These are phyloP conservation scores for Pocillopora meandrina DNA, from an alignment of 92 coral and sea anemone genomes.

Conservation along the genomic window DNA sequence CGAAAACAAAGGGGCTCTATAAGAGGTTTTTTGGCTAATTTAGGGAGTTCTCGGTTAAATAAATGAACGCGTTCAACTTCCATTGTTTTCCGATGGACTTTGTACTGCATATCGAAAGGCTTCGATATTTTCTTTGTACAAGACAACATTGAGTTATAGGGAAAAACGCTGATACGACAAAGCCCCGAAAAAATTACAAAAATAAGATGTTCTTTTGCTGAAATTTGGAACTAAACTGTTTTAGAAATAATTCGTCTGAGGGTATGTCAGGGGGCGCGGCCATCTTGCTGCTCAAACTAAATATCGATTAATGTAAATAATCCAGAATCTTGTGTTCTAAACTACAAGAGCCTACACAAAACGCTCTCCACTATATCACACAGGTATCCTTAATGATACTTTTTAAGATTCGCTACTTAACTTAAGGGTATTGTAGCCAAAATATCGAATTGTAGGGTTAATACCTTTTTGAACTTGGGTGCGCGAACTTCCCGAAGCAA, in stretches of 20 bases:
- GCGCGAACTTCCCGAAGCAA: constrained; percentile 98
- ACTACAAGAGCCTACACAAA: not conserved
- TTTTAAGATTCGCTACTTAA: no score
- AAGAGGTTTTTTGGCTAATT: not conserved
- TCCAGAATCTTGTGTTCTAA: not conserved
- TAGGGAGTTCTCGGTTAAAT: not conserved
- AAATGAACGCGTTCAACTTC: not conserved
- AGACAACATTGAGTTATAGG: no score
- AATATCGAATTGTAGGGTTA: no score
- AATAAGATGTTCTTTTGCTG: not conserved
- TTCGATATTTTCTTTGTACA: not conserved
- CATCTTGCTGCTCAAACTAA: not conserved
- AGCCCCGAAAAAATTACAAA: not conserved
- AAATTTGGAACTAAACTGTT: not conserved
- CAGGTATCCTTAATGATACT: not conserved
- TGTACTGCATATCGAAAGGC: constrained; percentile 19
- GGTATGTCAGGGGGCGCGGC: constrained; percentile 41
- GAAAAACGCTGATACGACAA: no score
- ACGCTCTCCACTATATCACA: not conserved
- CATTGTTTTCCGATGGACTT: constrained; percentile 51
- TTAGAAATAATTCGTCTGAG: constrained; percentile 1
- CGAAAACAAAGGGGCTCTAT: not conserved
- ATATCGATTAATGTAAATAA: not conserved
- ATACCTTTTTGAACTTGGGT: constrained; percentile 90
- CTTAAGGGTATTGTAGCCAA: no score